Percentiles rank a stretch among this genome's conserved stretches.
phyloP scores from a whole-genome alignment of 2,797 vertebrate genomes.

The Sphaeramia orbicularis region DNA sequence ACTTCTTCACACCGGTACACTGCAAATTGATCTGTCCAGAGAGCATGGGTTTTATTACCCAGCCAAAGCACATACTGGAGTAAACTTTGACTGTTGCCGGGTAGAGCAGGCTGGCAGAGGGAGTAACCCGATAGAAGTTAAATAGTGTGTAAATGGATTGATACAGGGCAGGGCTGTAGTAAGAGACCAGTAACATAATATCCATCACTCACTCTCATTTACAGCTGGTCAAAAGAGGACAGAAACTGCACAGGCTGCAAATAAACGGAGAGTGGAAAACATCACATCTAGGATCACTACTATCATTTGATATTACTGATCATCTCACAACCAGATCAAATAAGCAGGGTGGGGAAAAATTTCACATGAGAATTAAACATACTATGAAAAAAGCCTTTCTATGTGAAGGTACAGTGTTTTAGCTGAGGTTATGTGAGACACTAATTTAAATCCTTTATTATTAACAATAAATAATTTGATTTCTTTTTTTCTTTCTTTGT shows the following conservation, averaged over 20 bases:
- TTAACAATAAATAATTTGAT: no score
- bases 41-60: background rate
- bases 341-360: background rate
- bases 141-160: constrained; percentile 50
- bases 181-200: constrained; percentile 50
- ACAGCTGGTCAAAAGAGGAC: background rate
- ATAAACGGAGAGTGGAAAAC: constrained; percentile 6
- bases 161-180: constrained; percentile 41
- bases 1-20: background rate
- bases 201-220: constrained; percentile 30
- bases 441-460: no score
- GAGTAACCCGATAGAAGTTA: constrained; percentile 27
- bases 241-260: constrained; percentile 11
- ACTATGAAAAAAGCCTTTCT: no score
- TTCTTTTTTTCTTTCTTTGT: no score
- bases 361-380: background rate
- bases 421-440: no score
- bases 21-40: no score
- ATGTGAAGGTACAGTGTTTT: no score
- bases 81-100: constrained; percentile 5
- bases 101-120: constrained; percentile 14
- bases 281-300: no score
- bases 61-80: background rate
- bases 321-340: constrained; percentile 5
- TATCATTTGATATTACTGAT: background rate